Conservation (phyloP, 2,113 vertebrate genomes). For the Ctenomys sociabilis region DNA sequence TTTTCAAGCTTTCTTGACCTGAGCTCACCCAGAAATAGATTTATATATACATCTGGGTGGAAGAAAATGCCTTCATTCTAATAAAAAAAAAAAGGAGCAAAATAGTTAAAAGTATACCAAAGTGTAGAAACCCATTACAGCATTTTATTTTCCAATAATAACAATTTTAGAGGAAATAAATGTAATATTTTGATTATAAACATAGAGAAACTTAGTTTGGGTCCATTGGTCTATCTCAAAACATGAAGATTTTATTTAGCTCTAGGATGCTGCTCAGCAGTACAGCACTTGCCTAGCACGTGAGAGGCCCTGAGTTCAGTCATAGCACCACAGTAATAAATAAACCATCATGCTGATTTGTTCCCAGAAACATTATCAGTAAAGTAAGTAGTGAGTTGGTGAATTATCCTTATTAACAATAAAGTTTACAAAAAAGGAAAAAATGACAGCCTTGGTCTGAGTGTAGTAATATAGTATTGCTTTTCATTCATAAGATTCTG, state of each 20-base stretch:
- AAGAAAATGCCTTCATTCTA: not conserved
- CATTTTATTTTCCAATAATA: not conserved
- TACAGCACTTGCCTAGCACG: not conserved
- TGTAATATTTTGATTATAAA: not conserved
- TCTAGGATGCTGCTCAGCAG: not conserved
- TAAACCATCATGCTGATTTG: not conserved
- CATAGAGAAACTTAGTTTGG: not conserved
- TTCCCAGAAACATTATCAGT: not conserved
- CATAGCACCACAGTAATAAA: not conserved
- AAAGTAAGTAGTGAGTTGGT: not conserved
- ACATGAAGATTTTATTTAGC: not conserved
- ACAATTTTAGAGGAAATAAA: not conserved
- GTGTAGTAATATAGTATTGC: not conserved
- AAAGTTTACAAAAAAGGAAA: not conserved
- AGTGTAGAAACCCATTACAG: not conserved
- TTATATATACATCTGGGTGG: not conserved
- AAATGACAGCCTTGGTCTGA: not conserved
- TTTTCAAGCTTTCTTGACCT: not conserved
- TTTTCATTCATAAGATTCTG: not conserved
- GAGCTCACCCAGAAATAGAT: not conserved
- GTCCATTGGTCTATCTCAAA: not conserved
- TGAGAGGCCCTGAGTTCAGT: not conserved
- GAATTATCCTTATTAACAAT: not conserved
- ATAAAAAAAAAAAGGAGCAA: not conserved
- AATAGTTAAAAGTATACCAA: not conserved